Base-by-base conservation (phyloP, 2,888 invertebrate genomes). In the Lithosia quadra region DNA sequence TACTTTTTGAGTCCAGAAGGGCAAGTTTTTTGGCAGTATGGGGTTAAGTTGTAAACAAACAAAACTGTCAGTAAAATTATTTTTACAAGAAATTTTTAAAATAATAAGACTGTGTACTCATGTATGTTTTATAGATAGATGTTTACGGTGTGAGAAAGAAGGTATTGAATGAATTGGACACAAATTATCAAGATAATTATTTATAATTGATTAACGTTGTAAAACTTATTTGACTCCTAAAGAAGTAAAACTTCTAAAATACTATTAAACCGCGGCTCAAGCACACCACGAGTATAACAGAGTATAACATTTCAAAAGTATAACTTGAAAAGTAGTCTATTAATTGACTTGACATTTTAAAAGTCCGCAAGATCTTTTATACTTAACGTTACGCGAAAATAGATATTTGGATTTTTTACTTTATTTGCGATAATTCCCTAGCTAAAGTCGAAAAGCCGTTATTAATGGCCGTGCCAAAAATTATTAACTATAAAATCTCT, bases 1-100 rank as follows among this genome's bases (percentile, higher is more conserved):
- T 53, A 65, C 11, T 65, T 65, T 24, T 8, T 59, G 15, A 59
- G 59, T 34, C 59, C 49, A 13, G 59, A 65, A 53, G 65, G 65
- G 0, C 49, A 59, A 49, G 65, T 65, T 8, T 53, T 53, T 0
- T 65, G 65, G 65, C 65, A 65, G 34, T 65, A 53, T 59, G 15
- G 18, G 5, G 53, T n/a, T n/a, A 65, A 1, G 34, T 65, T 10
- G n/a, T 34, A n/a, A 10, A 33, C 36, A 59, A 34, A 59, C n/a
- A 49, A 2, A n/a, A 49, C 49, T n/a, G 2, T 49, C 18, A 49
- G 7, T 49, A n/a, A n/a, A n/a, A n/a, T n/a, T 49, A 49, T 18
- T 49, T 18, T 49, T 11, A 10, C 7, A 5, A 43, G 18, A 1
- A n/a, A 9, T 18, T 18, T n/a, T 43, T 18, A 43, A 49, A n/a